These are phyloP conservation scores for Rhimphoctona megacephalus DNA, from an alignment of 2,888 invertebrate genomes.

Conservation along the genomic window DNA sequence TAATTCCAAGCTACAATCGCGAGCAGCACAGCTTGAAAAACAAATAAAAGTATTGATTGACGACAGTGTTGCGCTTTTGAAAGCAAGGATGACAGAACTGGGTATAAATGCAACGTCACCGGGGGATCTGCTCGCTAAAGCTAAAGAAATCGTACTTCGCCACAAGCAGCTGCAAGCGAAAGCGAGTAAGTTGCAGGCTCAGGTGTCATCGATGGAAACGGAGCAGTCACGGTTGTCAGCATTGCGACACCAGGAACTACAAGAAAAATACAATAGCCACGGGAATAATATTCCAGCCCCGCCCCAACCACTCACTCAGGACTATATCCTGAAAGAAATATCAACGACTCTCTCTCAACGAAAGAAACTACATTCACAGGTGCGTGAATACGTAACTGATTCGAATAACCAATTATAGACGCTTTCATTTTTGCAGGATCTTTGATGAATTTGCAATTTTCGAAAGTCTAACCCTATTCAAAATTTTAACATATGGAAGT, in stretches of 20 bases:
- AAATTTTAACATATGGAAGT: not conserved
- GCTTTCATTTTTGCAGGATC: not conserved
- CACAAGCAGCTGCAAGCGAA: constrained; percentile 97
- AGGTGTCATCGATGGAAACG: constrained; percentile 91
- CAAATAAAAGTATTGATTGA: constrained; percentile 96
- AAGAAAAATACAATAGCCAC: constrained; percentile 89
- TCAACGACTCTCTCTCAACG: constrained; percentile 93
- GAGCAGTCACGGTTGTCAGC: constrained; percentile 91
- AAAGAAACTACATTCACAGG: constrained; percentile 93
- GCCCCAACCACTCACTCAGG: constrained; percentile 88
- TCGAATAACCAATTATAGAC: not conserved
- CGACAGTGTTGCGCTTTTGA: constrained; percentile 95
- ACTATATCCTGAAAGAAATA: constrained; percentile 94
- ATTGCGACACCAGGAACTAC: constrained; percentile 91
- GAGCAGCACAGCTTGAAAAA: constrained; percentile 96
- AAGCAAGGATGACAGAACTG: constrained; percentile 95
- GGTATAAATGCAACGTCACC: constrained; percentile 95
- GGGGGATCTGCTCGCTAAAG: constrained; percentile 93
- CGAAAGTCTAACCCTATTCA: not conserved
- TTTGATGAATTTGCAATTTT: not conserved
- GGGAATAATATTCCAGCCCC: constrained; percentile 88
- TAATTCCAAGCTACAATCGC: constrained; percentile 92
- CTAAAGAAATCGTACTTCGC: constrained; percentile 95
- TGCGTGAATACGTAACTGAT: constrained; percentile 73
- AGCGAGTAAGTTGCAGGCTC: constrained; percentile 93